Base-by-base conservation (phyloP, 2,888 invertebrate genomes). In the Lacanobia oleracea region DNA sequence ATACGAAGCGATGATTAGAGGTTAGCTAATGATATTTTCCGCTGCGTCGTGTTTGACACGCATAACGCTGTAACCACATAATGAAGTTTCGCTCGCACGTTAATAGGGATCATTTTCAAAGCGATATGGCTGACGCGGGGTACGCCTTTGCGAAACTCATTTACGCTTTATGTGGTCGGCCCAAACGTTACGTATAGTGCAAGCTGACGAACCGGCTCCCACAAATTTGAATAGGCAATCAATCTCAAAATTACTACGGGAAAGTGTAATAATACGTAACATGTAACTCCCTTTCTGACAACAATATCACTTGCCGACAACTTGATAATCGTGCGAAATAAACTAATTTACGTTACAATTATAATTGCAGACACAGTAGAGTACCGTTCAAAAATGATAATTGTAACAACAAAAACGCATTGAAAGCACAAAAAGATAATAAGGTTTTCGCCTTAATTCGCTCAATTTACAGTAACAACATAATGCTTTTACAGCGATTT, bases 31-130 rank as follows among this genome's bases (percentile, higher is more conserved):
- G 88, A 91, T 87, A 91, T 91, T 91, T 91, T 90, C 89, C 87
- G 88, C 81, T 86, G 82, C 82, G 87, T 87, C 91, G 89, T 91
- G 91, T 91, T 91, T 88, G 88, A 91, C 89, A 90, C 92, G 90
- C 91, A 90, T 92, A 92, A 91, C 85, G 86, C 85, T 88, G 88
- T 90, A 92, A 93, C 94, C 94, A 88, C 93, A 91, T 94, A 94
- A 95, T 94, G 91, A 92, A 92, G 92, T 94, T 94, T 92, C 90
- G 90, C 90, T 88, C 80, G 88, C 89, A 88, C 89, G 86, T 87
- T 93, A 93, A 94, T 94, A 90, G 91, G 89, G 86, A 91, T 92
- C 91, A 93, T 94, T 95, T 94, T 92, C 93, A 89, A 90, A 84
- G 89, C 88, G 89, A 89, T 91, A 91, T 88, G 86, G 83, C 89